phyloP scores from a whole-genome alignment of 2,888 invertebrate species.

The Thecophora atra region DNA sequence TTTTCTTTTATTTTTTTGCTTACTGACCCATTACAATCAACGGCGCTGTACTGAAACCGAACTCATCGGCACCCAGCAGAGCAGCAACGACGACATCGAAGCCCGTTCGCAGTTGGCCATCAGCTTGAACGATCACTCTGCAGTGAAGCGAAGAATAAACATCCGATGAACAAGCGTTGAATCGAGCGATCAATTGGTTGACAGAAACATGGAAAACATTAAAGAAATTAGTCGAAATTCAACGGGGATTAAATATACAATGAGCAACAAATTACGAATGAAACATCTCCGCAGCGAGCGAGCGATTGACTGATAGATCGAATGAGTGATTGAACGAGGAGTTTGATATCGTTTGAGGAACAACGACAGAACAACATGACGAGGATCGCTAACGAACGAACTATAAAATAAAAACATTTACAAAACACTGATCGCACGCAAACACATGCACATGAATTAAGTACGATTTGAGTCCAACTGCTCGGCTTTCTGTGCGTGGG shows the following conservation, averaged over 20 bases:
- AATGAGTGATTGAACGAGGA: slow-evolving; percentile 44
- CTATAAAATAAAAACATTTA: slow-evolving; percentile 37
- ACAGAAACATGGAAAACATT: slow-evolving; percentile 55
- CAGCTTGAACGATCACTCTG: slow-evolving; percentile 94
- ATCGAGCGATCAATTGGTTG: slow-evolving; percentile 30
- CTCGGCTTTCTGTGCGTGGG: slow-evolving; percentile 18
- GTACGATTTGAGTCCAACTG: slow-evolving; percentile 29
- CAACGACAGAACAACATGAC: slow-evolving; percentile 33
- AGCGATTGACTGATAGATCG: slow-evolving; percentile 51
- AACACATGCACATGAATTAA: slow-evolving; percentile 29
- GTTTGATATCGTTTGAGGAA: slow-evolving; percentile 35
- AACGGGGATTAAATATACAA: slow-evolving; percentile 48
- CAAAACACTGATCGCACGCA: slow-evolving; percentile 34
- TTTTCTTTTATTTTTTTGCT: neutral
- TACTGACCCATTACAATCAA: slow-evolving; percentile 86
- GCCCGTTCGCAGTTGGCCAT: slow-evolving; percentile 94
- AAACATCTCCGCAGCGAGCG: slow-evolving; percentile 58
- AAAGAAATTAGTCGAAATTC: slow-evolving; percentile 53
- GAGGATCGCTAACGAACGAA: slow-evolving; percentile 35
- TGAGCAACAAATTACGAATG: slow-evolving; percentile 64
- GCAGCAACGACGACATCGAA: slow-evolving; percentile 97
- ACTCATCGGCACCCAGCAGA: slow-evolving; percentile 96
- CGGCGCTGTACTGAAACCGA: slow-evolving; percentile 98
- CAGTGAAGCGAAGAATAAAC: neutral
- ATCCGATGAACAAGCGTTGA: neutral